phyloP scores from a whole-genome alignment of 2,113 vertebrate species.

The Hemiscyllium ocellatum region DNA sequence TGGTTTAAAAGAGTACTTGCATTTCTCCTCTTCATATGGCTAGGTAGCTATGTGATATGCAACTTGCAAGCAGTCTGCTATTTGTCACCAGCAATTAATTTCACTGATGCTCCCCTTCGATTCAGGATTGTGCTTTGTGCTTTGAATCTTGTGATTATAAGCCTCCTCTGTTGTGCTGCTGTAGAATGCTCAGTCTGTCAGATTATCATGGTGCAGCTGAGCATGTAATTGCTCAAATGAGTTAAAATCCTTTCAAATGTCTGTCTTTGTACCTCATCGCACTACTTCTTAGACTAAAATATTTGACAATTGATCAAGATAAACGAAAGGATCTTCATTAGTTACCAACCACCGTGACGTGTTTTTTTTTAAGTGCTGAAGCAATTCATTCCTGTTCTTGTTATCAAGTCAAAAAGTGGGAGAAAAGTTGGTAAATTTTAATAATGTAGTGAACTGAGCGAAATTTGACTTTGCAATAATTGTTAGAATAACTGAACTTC shows the following conservation, averaged over 20 bases:
- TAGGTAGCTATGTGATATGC: slow-evolving; percentile 88
- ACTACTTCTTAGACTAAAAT: slow-evolving; percentile 99
- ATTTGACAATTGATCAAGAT: slow-evolving; percentile 99
- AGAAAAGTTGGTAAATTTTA: slow-evolving; percentile 1
- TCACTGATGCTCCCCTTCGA: slow-evolving; percentile 94
- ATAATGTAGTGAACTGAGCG: not conserved
- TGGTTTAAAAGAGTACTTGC: slow-evolving; percentile 6
- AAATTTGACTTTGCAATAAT: not conserved
- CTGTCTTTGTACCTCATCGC: slow-evolving; percentile 98
- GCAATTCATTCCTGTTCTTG: slow-evolving; percentile 60
- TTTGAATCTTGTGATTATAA: slow-evolving; percentile 97
- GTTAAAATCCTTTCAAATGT: slow-evolving; percentile 99
- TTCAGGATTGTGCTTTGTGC: slow-evolving; percentile 93
- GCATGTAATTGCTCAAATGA: slow-evolving; percentile 99
- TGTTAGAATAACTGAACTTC: not conserved
- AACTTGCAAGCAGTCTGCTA: slow-evolving; percentile 96
- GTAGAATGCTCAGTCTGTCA: slow-evolving; percentile 83
- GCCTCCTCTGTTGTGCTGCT: slow-evolving; percentile 76
- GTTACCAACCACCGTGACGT: slow-evolving; percentile 78
- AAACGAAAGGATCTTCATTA: slow-evolving; percentile 92
- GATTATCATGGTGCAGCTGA: slow-evolving; percentile 99
- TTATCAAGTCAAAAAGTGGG: slow-evolving; percentile 25
- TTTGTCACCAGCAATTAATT: slow-evolving; percentile 99
- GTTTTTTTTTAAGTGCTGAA: slow-evolving; percentile 62
- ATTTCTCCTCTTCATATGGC: slow-evolving; percentile 43